Percentiles rank a stretch among this genome's conserved stretches.
phyloP scores from a whole-genome alignment of 2,113 vertebrate species.

The Petrocephalus zakoni region DNA sequence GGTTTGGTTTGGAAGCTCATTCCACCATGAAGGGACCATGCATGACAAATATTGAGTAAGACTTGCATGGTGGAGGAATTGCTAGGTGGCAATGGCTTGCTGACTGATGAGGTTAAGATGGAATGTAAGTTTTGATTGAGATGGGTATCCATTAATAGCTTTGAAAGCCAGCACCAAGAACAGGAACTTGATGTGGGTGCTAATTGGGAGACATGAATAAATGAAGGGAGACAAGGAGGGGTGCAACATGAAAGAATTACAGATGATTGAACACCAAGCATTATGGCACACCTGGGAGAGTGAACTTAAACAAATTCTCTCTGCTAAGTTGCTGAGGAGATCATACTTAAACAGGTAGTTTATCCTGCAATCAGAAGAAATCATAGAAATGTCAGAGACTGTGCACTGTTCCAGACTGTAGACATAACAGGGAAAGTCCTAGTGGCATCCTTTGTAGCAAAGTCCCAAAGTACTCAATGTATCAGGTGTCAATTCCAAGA shows the following conservation, averaged over 20 bases:
- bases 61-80: neutral
- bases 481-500: neutral
- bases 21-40: neutral
- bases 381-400: neutral
- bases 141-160: neutral
- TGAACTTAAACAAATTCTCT: neutral
- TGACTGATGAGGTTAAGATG: neutral
- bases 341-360: neutral
- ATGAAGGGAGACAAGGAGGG: neutral
- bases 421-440: neutral
- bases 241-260: neutral
- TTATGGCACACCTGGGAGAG: neutral
- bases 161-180: neutral
- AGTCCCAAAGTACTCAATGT: neutral
- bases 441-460: neutral
- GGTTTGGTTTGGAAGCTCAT: neutral
- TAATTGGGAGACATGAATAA: neutral
- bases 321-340: neutral
- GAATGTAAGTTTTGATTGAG: neutral
- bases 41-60: neutral
- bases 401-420: neutral
- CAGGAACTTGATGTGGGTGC: neutral
- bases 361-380: neutral
- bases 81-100: neutral
- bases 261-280: neutral